Evolutionary conservation across 2,888 invertebrate genomes (phyloP), one percentile per base, ranked within the genome.

Genomic region (Caenorhabditis sulstoni): DNA sequence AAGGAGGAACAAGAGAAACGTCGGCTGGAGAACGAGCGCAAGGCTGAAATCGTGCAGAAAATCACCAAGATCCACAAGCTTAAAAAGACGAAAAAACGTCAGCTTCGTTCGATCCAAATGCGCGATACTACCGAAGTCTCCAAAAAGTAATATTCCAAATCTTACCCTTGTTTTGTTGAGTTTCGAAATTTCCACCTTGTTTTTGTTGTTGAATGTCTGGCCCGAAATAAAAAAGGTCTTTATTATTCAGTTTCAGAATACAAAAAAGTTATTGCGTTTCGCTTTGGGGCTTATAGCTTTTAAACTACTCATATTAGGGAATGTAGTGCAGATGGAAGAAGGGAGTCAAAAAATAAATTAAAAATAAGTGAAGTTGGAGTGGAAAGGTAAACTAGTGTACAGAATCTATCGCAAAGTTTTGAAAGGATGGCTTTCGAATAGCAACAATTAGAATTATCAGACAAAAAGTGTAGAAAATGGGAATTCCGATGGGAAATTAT

Each of bases 41-140:
- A 89, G 73, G 79, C 84, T 2, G 89, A 89, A 71, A 71, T 89
- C 65, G 89, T 89, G 22, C 89, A 88, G 76, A 79, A 82, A 44
- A 88, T 89, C 81, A 84, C 81, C 16, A 89, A 89, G 61, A 83
- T 86, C 14, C 73, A 83, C 29, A 88, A 89, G 66, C 84, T 89
- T 55, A 87, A 87, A 81, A 83, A 85, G 47, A 82, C 82, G 23
- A 89, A 89, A 74, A 89, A 87, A 75, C 86, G 87, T 75, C 86
- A 88, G 50, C 74, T 89, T 52, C 77, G 88, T 29, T 81, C 70
- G 52, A 85, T 89, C 50, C 83, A 88, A 78, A 89, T 86, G 83
- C 78, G 86, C 45, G 89, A 89, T 52, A 78, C 78, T 16, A 78
- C 79, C 9, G 41, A 39, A 53, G 79, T 79, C 35, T 50, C 73